Conservation (phyloP, 2,113 vertebrate species). For the Rhynchomys soricoides region DNA sequence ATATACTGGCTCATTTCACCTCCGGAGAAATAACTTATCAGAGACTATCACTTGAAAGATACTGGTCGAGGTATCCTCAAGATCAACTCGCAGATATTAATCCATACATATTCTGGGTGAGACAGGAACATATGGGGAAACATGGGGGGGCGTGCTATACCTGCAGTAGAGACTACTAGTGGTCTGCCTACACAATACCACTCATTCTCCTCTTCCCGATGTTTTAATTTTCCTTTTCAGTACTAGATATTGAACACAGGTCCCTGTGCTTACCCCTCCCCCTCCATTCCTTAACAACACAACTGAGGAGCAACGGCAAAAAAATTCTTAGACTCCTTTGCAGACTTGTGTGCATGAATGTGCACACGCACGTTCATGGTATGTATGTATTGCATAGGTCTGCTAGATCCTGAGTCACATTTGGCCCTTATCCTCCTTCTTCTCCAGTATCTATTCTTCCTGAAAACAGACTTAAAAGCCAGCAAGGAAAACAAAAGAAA, state of each 20-base stretch:
- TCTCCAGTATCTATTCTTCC: not conserved
- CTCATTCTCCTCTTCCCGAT: not conserved
- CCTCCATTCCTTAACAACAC: not conserved
- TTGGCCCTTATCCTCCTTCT: not conserved
- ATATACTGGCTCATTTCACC: no score
- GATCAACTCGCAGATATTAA: not conserved
- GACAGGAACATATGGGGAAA: not conserved
- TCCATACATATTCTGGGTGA: not conserved
- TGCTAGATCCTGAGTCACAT: not conserved
- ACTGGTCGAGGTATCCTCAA: not conserved
- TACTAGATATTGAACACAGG: not conserved
- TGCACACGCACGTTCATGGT: not conserved
- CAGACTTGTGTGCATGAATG: not conserved
- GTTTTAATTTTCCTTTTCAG: not conserved
- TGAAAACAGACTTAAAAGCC: slow-evolving; percentile 10
- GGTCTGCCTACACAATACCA: not conserved
- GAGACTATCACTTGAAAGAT: not conserved
- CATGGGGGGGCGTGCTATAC: not conserved
- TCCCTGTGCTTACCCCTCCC: not conserved
- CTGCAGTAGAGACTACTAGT: not conserved
- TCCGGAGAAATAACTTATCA: no score
- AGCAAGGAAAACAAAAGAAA: slow-evolving; percentile 3
- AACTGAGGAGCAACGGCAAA: not conserved
- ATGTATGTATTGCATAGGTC: not conserved
- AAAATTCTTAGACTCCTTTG: slow-evolving; percentile 13